Evolutionary conservation across 2,888 invertebrate genomes (phyloP).

Genomic region (Lathronympha strigana): DNA sequence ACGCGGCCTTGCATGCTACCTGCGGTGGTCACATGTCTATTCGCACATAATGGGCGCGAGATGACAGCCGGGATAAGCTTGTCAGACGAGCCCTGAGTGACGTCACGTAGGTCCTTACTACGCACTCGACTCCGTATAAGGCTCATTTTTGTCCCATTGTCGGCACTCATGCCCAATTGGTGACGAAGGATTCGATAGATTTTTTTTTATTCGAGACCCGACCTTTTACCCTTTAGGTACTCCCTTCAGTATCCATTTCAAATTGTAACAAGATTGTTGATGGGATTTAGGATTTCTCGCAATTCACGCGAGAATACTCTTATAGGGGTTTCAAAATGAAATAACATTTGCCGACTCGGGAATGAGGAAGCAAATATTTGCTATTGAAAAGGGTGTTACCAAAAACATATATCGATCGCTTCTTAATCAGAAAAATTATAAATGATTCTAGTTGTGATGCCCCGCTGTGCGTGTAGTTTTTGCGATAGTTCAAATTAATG

Average conservation of each 20-base stretch:
- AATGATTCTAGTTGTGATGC: background rate
- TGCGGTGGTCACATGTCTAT: slow-evolving; percentile 70
- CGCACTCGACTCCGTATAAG: slow-evolving; percentile 37
- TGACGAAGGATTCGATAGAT: slow-evolving; percentile 26
- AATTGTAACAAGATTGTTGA: slow-evolving; percentile 22
- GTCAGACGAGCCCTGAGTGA: slow-evolving; percentile 48
- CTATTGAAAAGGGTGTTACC: background rate
- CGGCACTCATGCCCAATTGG: slow-evolving; percentile 22
- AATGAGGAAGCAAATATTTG: slow-evolving; percentile 10
- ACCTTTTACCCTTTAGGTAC: no score
- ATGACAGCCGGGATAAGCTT: slow-evolving; percentile 72
- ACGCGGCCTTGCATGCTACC: slow-evolving; percentile 63
- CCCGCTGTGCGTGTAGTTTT: slow-evolving; percentile 12
- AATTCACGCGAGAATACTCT: background rate
- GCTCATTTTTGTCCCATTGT: slow-evolving; percentile 38
- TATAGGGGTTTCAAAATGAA: slow-evolving; percentile 4
- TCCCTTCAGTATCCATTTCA: slow-evolving; percentile 12
- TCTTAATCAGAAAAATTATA: slow-evolving; percentile 9
- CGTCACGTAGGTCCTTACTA: slow-evolving; percentile 44
- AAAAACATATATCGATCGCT: background rate
- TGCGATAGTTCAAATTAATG: background rate
- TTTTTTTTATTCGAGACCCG: slow-evolving; percentile 15
- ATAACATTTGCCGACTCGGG: background rate
- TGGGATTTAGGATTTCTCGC: slow-evolving; percentile 7
- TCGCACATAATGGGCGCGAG: slow-evolving; percentile 68